phyloP scores from a whole-genome alignment of 1,140 invertebrate species.

The Drosophila lini region DNA sequence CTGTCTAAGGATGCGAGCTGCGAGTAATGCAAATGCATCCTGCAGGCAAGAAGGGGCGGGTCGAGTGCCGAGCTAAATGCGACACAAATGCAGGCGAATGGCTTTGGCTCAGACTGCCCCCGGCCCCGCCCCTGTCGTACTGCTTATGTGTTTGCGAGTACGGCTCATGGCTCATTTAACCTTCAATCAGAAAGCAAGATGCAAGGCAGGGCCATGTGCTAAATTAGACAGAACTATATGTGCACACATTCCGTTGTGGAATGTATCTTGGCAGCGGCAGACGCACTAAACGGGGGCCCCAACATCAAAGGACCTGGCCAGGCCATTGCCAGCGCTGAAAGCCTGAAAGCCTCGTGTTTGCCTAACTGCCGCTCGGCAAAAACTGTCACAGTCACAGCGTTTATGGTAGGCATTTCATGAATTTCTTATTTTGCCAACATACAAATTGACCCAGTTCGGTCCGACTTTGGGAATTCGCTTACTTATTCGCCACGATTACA shows the following conservation, averaged over 20 bases:
- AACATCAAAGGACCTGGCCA: conserved; percentile 54
- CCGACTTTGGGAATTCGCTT: conserved; percentile 8
- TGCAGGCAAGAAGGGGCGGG: conserved; percentile 14
- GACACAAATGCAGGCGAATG: conserved; percentile 51
- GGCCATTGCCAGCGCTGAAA: conserved; percentile 49
- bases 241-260: conserved; percentile 33
- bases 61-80: conserved; percentile 27
- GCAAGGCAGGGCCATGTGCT: conserved; percentile 56
- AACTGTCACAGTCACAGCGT: conserved; percentile 22
- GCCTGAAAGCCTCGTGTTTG: conserved; percentile 50
- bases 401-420: conserved; percentile 27
- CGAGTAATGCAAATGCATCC: conserved; percentile 61
- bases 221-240: conserved; percentile 65
- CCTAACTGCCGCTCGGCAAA: conserved; percentile 45
- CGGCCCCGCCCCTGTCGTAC: background rate
- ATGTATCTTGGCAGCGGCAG: conserved; percentile 46
- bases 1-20: conserved; percentile 70
- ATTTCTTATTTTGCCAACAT: conserved; percentile 22
- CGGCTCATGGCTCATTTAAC: conserved; percentile 74
- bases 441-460: conserved; percentile 17
- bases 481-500: conserved; percentile 9
- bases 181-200: conserved; percentile 73
- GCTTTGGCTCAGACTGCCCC: conserved; percentile 32
- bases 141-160: conserved; percentile 12
- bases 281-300: conserved; percentile 30